A percentile compares a stretch with the other conserved stretches of the same genome.
Evolutionary conservation across 2,113 vertebrate genomes (phyloP).

Genomic region (Oplegnathus fasciatus): DNA sequence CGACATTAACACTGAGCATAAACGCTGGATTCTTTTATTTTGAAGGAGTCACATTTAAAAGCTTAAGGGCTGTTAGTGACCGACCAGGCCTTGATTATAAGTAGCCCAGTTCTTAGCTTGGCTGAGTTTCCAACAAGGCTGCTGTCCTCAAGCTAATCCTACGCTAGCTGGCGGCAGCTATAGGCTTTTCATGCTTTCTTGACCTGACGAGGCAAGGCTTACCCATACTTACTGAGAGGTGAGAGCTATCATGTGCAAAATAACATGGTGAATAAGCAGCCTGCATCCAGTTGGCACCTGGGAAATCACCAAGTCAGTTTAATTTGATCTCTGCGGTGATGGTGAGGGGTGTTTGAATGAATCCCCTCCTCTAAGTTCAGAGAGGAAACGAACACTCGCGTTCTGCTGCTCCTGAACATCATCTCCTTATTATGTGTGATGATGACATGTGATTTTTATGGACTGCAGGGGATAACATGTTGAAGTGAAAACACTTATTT

Average conservation of each 20-base stretch:
- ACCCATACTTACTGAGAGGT: slow-evolving; percentile 7
- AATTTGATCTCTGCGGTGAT: slow-evolving; percentile 45
- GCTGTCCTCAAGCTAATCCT: slow-evolving; percentile 62
- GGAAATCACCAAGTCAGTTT: slow-evolving; percentile 29
- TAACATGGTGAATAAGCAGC: slow-evolving; percentile 31
- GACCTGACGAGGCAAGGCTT: slow-evolving; percentile 18
- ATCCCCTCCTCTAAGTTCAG: background rate
- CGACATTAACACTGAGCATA: background rate
- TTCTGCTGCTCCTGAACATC: background rate
- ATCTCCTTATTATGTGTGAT: background rate
- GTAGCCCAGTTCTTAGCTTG: slow-evolving; percentile 51
- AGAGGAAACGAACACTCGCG: background rate
- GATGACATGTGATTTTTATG: background rate
- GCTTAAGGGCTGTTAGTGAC: slow-evolving; percentile 49
- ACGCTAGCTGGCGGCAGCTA: slow-evolving; percentile 18
- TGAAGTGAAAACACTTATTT: background rate
- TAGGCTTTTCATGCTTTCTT: slow-evolving; percentile 37
- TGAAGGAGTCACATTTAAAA: slow-evolving; percentile 48
- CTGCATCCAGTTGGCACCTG: slow-evolving; percentile 30
- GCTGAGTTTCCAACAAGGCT: slow-evolving; percentile 32
- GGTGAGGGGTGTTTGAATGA: background rate
- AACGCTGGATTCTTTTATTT: slow-evolving; percentile 19
- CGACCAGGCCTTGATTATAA: slow-evolving; percentile 30
- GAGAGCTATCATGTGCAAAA: slow-evolving; percentile 21
- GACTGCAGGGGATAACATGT: background rate